A percentile compares a stretch with the other conserved stretches of the same genome.
Conservation (phyloP, 64 coral and sea anemone genomes). For the Porites lutea region DNA sequence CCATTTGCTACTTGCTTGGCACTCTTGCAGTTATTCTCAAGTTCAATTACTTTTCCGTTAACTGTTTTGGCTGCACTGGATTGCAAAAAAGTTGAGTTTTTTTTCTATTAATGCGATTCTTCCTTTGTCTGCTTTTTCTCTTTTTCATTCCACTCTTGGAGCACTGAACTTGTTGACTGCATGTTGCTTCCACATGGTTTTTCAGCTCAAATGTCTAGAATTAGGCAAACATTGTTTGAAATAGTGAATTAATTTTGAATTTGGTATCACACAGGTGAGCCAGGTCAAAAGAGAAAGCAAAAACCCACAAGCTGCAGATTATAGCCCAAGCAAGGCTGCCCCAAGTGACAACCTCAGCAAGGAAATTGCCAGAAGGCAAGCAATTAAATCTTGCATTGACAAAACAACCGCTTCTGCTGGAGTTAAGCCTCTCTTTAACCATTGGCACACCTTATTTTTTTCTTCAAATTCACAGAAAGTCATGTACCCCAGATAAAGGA, state of each 20-base stretch:
- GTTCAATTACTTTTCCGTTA: background rate
- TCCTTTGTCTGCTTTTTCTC: conserved; percentile 2
- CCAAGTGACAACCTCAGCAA: too few species aligned
- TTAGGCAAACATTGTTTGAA: background rate
- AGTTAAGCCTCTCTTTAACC: too few species aligned
- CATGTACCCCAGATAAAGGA: too few species aligned
- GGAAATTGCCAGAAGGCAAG: too few species aligned
- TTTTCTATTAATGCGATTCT: background rate
- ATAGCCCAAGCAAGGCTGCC: too few species aligned
- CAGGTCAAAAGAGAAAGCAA: too few species aligned
- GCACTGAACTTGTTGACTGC: background rate
- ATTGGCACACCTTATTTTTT: too few species aligned
- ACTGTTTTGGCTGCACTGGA: background rate
- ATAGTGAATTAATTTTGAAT: background rate
- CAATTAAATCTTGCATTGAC: too few species aligned
- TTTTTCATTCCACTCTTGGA: background rate
- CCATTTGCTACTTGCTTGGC: conserved; percentile 38
- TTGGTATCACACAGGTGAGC: too few species aligned
- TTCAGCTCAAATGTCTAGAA: background rate
- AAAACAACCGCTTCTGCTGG: too few species aligned
- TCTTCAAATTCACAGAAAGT: too few species aligned
- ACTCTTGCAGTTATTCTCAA: background rate
- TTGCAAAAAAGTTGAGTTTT: background rate
- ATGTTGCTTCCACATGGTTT: background rate
- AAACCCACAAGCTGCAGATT: too few species aligned